Conservation (phyloP, 2,888 invertebrate genomes). For the Schizotus pectinicornis region DNA sequence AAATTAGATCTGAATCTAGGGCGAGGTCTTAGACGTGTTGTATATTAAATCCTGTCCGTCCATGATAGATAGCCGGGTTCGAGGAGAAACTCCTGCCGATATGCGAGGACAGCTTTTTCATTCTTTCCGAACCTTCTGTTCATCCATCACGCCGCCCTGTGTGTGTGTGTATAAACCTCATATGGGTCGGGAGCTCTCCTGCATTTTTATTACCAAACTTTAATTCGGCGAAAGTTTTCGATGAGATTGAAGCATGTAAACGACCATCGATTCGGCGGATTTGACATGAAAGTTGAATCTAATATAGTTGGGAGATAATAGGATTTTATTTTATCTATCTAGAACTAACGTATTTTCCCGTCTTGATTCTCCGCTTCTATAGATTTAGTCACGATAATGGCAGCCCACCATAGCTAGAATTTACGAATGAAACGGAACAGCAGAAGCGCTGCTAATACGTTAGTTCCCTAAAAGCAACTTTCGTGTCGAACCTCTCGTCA, state of each 20-base stretch:
- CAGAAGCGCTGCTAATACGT: background rate
- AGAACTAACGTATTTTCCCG: constrained; percentile 22
- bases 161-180: constrained; percentile 34
- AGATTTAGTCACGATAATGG: background rate
- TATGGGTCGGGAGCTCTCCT: constrained; percentile 35
- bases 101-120: constrained; percentile 44
- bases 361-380: constrained; percentile 2
- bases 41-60: constrained; percentile 52
- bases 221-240: constrained; percentile 38
- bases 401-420: too few relatives aligned
- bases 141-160: constrained; percentile 49
- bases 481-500: constrained; percentile 21
- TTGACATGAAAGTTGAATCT: constrained; percentile 39
- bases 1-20: constrained; percentile 27
- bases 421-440: too few relatives aligned
- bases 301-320: background rate
- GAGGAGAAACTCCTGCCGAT: constrained; percentile 37
- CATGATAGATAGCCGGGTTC: constrained; percentile 50
- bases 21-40: constrained; percentile 40
- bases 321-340: constrained; percentile 7
- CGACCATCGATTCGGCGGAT: constrained; percentile 37
- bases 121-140: constrained; percentile 44
- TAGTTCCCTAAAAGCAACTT: constrained; percentile 13
- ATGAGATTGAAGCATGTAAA: constrained; percentile 29
- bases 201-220: constrained; percentile 48